Conservation (phyloP, 37 sponge, comb jelly and placozoan genomes). For the Theonella swinhoei region DNA sequence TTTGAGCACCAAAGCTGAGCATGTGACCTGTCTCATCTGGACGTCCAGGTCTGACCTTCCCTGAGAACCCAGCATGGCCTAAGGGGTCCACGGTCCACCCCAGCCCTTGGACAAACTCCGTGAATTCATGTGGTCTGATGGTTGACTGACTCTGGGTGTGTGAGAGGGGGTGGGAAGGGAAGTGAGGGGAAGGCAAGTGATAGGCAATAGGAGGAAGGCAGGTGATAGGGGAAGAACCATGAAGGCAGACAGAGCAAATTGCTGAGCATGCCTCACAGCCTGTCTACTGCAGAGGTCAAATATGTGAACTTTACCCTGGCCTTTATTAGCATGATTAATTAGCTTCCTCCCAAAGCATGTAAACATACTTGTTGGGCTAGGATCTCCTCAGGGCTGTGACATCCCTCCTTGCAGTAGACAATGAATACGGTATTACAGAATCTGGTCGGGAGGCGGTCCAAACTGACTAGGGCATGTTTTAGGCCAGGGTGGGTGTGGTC, state of each 20-base stretch:
- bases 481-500: conserved; percentile 50
- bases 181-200: not conserved
- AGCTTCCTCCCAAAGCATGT: too few species aligned
- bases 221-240: not conserved
- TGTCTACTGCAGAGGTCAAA: too few species aligned
- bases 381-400: conserved; percentile 66
- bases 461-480: conserved; percentile 27
- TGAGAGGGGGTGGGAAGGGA: not conserved
- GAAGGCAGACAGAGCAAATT: too few species aligned
- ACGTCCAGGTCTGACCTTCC: conserved; percentile 54
- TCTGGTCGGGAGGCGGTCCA: conserved; percentile 80
- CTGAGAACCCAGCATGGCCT: conserved; percentile 80
- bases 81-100: conserved; percentile 88
- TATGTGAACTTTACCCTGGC: too few species aligned
- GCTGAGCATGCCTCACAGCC: too few species aligned
- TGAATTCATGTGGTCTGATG: conserved; percentile 51
- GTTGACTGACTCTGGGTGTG: conserved; percentile 17
- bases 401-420: conserved; percentile 76
- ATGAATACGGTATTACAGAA: conserved; percentile 85
- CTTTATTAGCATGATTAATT: too few species aligned
- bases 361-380: conserved; percentile 59
- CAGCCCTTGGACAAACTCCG: conserved; percentile 73
- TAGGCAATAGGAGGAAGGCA: too few species aligned
- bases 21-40: not conserved
- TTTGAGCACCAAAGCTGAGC: conserved; percentile 39